A percentile compares a stretch with the other conserved stretches of the same genome.
Evolutionary conservation across 2,113 vertebrate genomes (phyloP).

Genomic region (Larimichthys crocea): DNA sequence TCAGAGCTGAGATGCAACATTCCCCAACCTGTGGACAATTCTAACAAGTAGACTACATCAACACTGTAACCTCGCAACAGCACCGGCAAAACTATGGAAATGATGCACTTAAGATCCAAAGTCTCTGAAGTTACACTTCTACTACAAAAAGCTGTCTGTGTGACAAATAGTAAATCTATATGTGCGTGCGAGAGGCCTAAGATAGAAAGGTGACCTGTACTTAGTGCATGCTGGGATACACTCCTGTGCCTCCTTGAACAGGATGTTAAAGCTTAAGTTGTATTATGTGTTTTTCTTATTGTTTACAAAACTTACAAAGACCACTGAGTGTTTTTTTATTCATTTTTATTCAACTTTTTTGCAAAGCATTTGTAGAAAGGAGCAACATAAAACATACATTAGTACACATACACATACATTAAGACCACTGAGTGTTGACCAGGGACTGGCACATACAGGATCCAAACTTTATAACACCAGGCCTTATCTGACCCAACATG

Average conservation of each 20-base stretch:
- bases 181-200: background rate
- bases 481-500: no score
- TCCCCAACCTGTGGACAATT: constrained; percentile 42
- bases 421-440: no score
- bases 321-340: no score
- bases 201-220: background rate
- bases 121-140: background rate
- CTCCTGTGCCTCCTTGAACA: background rate
- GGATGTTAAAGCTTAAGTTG: background rate
- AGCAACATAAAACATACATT: no score
- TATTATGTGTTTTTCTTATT: no score
- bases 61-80: background rate
- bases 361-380: no score
- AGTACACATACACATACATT: no score
- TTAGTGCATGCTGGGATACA: background rate
- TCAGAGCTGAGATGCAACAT: constrained; percentile 44
- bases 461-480: no score
- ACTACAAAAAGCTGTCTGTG: background rate
- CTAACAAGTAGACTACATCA: constrained; percentile 1
- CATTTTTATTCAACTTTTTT: no score
- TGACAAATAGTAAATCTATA: background rate
- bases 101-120: background rate
- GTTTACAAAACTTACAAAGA: no score
- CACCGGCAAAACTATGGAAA: background rate
- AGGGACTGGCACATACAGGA: no score